Evolutionary conservation across 2,888 invertebrate genomes (phyloP).

Genomic region (Taenaris catops): DNA sequence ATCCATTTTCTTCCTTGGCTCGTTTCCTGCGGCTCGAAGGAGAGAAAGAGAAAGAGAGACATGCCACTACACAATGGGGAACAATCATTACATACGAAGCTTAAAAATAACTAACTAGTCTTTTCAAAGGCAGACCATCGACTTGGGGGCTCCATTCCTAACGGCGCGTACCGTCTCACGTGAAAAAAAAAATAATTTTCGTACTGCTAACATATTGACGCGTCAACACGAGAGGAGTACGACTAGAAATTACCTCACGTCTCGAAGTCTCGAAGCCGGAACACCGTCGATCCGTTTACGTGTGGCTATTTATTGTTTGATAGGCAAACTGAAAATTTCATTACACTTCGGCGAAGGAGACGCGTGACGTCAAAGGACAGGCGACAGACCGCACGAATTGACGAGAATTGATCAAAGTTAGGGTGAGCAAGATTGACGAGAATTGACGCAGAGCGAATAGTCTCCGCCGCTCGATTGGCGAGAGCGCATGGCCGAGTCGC

Average conservation of each 20-base stretch:
- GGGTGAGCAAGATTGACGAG: conserved; percentile 48
- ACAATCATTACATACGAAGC: conserved; percentile 60
- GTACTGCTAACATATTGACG: conserved; percentile 73
- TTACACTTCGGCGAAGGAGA: not conserved
- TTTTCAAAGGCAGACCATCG: conserved; percentile 66
- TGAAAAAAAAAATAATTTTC: conserved; percentile 62
- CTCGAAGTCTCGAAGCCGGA: too few relatives aligned
- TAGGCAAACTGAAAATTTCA: too few relatives aligned
- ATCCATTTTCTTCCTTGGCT: too few relatives aligned
- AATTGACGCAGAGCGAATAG: conserved; percentile 35
- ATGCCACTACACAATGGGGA: conserved; percentile 53
- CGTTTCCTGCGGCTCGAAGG: conserved; percentile 1
- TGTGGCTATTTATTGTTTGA: too few relatives aligned
- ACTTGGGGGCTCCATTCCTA: conserved; percentile 43
- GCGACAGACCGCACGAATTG: conserved; percentile 34
- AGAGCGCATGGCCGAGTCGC: conserved; percentile 10
- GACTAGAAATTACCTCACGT: conserved; percentile 62
- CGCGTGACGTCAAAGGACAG: conserved; percentile 1
- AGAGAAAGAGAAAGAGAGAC: conserved; percentile 55
- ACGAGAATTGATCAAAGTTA: conserved; percentile 52
- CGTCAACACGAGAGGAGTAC: conserved; percentile 74
- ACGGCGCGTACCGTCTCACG: conserved; percentile 39
- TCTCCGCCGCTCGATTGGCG: conserved; percentile 13
- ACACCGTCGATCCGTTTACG: conserved; percentile 4
- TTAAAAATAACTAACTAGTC: conserved; percentile 73